Evolutionary conservation across 2,888 invertebrate genomes (phyloP).

Genomic region (Synanthedon andrenaeformis): DNA sequence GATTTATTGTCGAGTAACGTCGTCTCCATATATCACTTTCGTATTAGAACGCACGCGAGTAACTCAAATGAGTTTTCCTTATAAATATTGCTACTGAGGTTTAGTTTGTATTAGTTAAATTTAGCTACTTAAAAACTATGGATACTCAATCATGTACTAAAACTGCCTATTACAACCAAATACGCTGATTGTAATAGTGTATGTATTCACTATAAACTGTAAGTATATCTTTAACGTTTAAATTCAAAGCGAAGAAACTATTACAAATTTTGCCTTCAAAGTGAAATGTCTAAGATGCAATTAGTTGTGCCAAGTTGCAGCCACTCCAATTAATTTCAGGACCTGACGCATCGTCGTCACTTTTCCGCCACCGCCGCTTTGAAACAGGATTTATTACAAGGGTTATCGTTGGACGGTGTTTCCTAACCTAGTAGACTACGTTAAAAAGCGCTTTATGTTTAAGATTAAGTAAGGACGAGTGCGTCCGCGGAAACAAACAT

Average conservation of each 20-base stretch:
- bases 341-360: not conserved
- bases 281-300: too few species aligned
- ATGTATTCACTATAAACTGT: too few species aligned
- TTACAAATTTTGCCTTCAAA: too few species aligned
- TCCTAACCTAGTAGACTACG: not conserved
- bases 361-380: not conserved
- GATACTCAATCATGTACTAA: too few species aligned
- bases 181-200: too few species aligned
- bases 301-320: not conserved
- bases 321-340: not conserved
- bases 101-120: too few species aligned
- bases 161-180: too few species aligned
- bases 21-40: not conserved
- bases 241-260: too few species aligned
- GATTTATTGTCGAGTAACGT: conserved; percentile 3
- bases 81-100: too few species aligned
- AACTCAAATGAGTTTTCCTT: not conserved
- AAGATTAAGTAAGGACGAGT: not conserved
- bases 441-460: not conserved
- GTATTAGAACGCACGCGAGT: not conserved
- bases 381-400: not conserved
- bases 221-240: too few species aligned
- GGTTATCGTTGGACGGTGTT: not conserved
- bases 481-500: not conserved
- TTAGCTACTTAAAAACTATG: too few species aligned